Evolutionary conservation across 2,113 vertebrate species (phyloP), one percentile per base, ranked within the genome.

Genomic region (Equus quagga): DNA sequence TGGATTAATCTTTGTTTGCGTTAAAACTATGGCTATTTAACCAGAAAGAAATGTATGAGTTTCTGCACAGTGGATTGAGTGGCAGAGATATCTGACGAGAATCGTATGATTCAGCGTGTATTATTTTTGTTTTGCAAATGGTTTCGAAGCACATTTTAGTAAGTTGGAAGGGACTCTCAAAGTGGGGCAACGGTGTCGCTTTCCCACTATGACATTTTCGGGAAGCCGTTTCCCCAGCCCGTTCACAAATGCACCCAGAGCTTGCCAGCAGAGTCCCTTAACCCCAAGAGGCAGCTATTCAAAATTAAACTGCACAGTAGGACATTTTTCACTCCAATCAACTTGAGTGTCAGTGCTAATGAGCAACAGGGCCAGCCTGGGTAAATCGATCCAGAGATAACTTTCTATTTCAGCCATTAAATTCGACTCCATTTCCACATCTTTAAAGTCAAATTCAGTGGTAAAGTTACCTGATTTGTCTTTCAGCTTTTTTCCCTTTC

Each of bases 81-180:
- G 85, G 79, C 86, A 97, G 97, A 98, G 60, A 75, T 92, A 89
- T 89, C 98, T 98, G 97, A 98, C 91, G 98, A 97, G 92, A 98
- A 98, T 93, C 95, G 85, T 95, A 78, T 98, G 97, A 98, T 98
- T 98, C 97, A 98, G 96, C 81, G 54, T 92, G 95, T 56, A 98
- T 98, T 98, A 97, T 98, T 98, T 98, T 98, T 98, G 96, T 98
- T 98, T 98, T 95, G 92, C 94, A 97, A 98, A 89, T 98, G 65
- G 97, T 98, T 98, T 98, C 41, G 78, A 98, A 98, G 91, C 70
- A 97, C 26, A 96, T 98, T 98, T 98, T 96, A 97, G 72, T 94
- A 80, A 75, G 24, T 94, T 97, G 76, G 64, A 96, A 87, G 23
- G 56, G 49, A 88, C 28, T 92, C 23, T 97, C 95, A 97, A 92